phyloP scores from a whole-genome alignment of 1,140 invertebrate species.

The Caenorhabditis remanei region DNA sequence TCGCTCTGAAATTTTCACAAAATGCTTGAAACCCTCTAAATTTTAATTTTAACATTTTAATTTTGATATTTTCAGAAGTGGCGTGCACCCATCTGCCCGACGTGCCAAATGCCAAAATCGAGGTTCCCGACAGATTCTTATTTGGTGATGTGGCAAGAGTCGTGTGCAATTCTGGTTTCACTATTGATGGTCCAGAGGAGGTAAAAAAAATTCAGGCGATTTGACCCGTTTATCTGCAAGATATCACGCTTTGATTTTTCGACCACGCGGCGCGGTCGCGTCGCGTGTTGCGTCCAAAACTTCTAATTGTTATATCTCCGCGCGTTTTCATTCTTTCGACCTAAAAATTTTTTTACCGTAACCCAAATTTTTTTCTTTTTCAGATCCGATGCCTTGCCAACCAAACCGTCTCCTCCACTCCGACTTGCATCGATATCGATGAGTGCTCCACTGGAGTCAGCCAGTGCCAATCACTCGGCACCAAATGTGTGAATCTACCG shows the following conservation, averaged over 20 bases:
- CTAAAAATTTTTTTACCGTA: no score
- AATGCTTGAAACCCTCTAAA: no score
- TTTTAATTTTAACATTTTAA: background rate
- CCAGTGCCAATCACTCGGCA: conserved; percentile 67
- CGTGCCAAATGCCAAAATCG: conserved; percentile 78
- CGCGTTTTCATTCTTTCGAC: no score
- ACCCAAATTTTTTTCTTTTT: background rate
- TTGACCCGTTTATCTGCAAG: no score
- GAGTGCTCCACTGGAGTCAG: conserved; percentile 86
- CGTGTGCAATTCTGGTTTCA: conserved; percentile 91
- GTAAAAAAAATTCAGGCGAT: no score
- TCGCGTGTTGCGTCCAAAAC: no score
- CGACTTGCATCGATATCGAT: conserved; percentile 85
- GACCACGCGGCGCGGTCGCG: no score
- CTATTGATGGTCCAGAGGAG: conserved; percentile 87
- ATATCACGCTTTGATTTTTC: no score
- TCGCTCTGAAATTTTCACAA: no score
- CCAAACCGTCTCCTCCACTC: conserved; percentile 87
- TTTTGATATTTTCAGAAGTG: conserved; percentile 81
- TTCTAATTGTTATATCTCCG: no score
- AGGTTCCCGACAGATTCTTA: conserved; percentile 45
- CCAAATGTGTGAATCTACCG: conserved; percentile 89
- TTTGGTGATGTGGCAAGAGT: conserved; percentile 92
- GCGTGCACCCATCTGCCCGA: conserved; percentile 87
- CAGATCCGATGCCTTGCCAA: conserved; percentile 86